Conservation (phyloP, 2,797 vertebrate species). For the Taeniopygia guttata region DNA sequence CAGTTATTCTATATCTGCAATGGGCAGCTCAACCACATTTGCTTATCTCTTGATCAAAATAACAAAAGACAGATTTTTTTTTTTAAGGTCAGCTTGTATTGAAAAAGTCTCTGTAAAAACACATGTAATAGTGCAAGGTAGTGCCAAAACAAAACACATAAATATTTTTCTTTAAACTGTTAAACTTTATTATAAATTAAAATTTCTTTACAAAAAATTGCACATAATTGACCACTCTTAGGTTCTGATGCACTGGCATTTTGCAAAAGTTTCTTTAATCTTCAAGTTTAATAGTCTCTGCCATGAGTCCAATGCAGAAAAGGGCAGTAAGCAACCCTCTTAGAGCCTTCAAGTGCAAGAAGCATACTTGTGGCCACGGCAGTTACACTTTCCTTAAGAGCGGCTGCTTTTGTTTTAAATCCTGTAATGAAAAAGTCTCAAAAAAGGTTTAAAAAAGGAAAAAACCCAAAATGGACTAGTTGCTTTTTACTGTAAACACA, state of each 20-base stretch:
- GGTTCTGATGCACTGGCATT: slow-evolving; percentile 84
- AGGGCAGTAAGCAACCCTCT: slow-evolving; percentile 78
- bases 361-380: slow-evolving; percentile 81
- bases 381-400: slow-evolving; percentile 81
- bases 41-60: slow-evolving; percentile 3
- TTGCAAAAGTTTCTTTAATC: slow-evolving; percentile 85
- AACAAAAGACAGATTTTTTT: background rate
- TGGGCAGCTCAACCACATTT: background rate
- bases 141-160: slow-evolving; percentile 79
- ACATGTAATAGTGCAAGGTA: slow-evolving; percentile 79
- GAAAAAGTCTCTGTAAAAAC: slow-evolving; percentile 88
- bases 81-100: slow-evolving; percentile 70
- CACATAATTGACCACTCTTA: slow-evolving; percentile 87
- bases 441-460: slow-evolving; percentile 75
- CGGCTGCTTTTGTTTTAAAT: slow-evolving; percentile 82
- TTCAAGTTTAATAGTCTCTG: slow-evolving; percentile 86
- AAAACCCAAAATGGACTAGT: slow-evolving; percentile 76
- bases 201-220: slow-evolving; percentile 88
- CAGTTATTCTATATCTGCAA: background rate
- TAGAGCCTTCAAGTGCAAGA: slow-evolving; percentile 84
- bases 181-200: slow-evolving; percentile 91
- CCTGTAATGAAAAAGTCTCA: slow-evolving; percentile 81
- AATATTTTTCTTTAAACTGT: slow-evolving; percentile 83
- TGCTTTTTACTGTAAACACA: slow-evolving; percentile 81
- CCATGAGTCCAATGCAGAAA: slow-evolving; percentile 83